Evolutionary conservation across 2,888 invertebrate species (phyloP), one percentile per base, ranked within the genome.

Genomic region (Chrysina gloriosa): DNA sequence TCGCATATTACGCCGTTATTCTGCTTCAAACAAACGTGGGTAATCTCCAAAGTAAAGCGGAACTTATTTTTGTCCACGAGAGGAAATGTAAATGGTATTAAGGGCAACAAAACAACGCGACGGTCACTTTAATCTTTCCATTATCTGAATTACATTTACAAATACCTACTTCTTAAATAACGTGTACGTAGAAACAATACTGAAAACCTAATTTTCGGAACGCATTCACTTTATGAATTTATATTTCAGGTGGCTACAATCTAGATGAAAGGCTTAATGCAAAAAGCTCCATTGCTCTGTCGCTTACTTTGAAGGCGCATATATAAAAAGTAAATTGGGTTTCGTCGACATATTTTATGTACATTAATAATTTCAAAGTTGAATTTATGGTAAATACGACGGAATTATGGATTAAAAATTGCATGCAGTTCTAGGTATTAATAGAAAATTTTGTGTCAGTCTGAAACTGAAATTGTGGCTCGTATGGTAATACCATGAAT

Each of bases 61-160:
- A 31, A 56, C 23, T 6, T 6, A 56, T 11, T 39, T 56, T 56
- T 56, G 19, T 2, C 11, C 34, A 23, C 9, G 21, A 23, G 36
- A 23, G 5, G 36, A n/a, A 36, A 56, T 23, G 56, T 56, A 56
- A 42, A 27, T n/a, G 14, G 42, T 14, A 42, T 61, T 61, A 61
- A 16, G 25, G 42, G 5, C 42, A 42, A 42, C 42, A 42, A 61
- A 61, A 61, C 25, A 61, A 7, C 16, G 42, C 27, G 11, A 14
- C 42, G 25, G 42, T 61, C 42, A 61, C 58, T 61, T 45, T 27
- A 61, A 27, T 42, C 42, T 39, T 23, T 42, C 16, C 42, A 58
- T 58, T 58, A 58, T 27, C 58, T 42, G 58, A 58, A 58, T 58
- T 58, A 58, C 25, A 58, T 58, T 58, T 58, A 58, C 16, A 58